Conservation (phyloP, 2,113 vertebrate species). For the Nothoprocta perdicaria region DNA sequence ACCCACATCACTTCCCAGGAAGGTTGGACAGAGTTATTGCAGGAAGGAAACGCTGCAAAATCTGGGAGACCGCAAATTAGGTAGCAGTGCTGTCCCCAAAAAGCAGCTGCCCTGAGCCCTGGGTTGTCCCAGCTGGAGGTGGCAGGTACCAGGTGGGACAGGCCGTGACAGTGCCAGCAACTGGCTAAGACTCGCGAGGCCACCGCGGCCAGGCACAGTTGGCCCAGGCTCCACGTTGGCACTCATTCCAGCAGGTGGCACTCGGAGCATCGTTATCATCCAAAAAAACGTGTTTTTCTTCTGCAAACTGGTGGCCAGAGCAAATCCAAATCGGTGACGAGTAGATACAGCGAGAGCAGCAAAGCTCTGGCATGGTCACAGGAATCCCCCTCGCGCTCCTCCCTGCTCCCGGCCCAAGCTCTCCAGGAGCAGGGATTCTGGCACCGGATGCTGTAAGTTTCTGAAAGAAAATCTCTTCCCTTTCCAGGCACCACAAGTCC, state of each 20-base stretch:
- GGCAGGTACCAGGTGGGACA: accelerated
- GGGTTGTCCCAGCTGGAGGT: accelerated
- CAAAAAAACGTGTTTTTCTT: not conserved
- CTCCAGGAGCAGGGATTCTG: not conserved
- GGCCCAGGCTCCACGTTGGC: not conserved
- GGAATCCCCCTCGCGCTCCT: not conserved
- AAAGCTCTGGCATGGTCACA: not conserved
- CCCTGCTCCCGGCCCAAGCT: not conserved
- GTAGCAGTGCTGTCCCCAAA: too few relatives aligned
- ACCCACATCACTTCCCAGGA: not conserved
- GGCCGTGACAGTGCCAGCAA: not conserved
- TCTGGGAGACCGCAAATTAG: not conserved
- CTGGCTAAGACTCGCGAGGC: not conserved
- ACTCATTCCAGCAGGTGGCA: constrained; percentile 66
- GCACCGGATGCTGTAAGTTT: not conserved
- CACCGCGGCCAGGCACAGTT: not conserved
- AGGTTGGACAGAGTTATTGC: not conserved
- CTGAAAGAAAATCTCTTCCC: not conserved
- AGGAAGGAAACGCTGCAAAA: not conserved
- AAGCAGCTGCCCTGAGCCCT: not conserved
- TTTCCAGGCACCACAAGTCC: constrained; percentile 16
- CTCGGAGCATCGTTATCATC: not conserved
- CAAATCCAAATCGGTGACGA: too few relatives aligned
- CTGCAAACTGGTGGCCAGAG: not conserved
- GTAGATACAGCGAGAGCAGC: not conserved